Evolutionary conservation across 35 echinoderm and acorn worm species (phyloP), one percentile per base, ranked within the genome.

Genomic region (Apostichopus parvimensis): DNA sequence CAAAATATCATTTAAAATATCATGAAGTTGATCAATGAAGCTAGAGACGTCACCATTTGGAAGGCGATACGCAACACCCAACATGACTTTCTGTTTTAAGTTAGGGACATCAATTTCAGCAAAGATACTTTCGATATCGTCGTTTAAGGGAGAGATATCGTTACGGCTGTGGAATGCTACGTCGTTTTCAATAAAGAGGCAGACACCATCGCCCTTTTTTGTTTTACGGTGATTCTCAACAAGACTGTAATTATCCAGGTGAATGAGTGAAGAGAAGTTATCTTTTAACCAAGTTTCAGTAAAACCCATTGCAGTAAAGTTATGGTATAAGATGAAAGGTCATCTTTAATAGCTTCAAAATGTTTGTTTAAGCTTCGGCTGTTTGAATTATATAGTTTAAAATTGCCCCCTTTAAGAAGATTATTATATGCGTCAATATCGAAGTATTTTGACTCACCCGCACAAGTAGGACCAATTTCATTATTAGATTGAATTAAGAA

Each of bases 261-360:
- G 25, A 14, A 80, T 15, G 13, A 80, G 28, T 14, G 20, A 8
- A 34, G 7, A 80, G 53, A 80, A 14, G 79, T 25, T 53, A 28
- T 80, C 24, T 11, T 54, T 45, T 8, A 80, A 80, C 79, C 79
- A 80, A 80, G 79, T 80, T 45, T 80, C 79, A 25, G 6, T 80
- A 53, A 23, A 54, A 45, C 20, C 79, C 15, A 80, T 25, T 9
- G 28, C 20, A 52, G 79, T 54, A 54, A 80, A 80, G 53, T 53
- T 80, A 54, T 80, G 79, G 25, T 25, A 6, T 52, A 80, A 54
- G 25, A 79, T 15, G 5, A 25, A 25, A 79, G 77, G 77, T 79
- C 34, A 22, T 79, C 77, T 25, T 22, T 52, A 52, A 80, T 52
- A 80, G 25, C 25, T 9, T 80, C 79, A 80, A 45, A 80, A 54